Conservation (phyloP, 2,113 vertebrate species). For the Nycticryphes semicollaris region DNA sequence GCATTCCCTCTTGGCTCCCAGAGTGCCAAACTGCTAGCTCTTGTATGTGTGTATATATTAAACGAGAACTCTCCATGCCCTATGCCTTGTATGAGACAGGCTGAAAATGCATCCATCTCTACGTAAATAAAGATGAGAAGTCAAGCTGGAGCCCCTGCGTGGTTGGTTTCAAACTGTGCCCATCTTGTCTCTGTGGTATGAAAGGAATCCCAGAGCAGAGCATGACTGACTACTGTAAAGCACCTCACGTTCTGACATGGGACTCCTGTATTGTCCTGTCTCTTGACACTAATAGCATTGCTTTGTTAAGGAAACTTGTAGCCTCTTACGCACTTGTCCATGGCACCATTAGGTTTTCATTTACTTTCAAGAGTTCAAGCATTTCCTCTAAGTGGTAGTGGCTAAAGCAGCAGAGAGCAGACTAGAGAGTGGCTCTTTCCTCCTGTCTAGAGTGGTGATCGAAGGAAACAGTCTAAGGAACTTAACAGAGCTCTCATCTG, state of each 20-base stretch:
- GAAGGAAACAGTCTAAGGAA: not conserved
- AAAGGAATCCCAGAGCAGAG: not conserved
- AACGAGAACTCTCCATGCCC: not conserved
- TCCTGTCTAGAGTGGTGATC: not conserved
- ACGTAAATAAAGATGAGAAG: slow-evolving; percentile 17
- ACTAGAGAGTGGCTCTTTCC: not conserved
- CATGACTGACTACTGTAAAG: not conserved
- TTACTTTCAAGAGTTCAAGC: not conserved
- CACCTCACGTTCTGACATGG: not conserved
- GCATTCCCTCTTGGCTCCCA: not conserved
- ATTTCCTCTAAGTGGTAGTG: not conserved
- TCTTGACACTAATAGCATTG: not conserved
- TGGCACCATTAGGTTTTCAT: not conserved
- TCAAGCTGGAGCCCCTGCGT: not conserved
- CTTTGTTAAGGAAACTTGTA: not conserved
- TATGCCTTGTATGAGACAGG: slow-evolving; percentile 8
- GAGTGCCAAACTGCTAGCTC: slow-evolving; percentile 60
- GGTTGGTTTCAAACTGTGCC: slow-evolving; percentile 1
- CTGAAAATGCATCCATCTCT: not conserved
- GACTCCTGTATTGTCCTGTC: not conserved
- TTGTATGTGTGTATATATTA: slow-evolving; percentile 5
- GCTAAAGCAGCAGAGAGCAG: not conserved
- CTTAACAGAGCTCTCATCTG: not conserved
- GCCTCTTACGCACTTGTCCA: not conserved
- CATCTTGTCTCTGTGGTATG: not conserved